These are phyloP conservation scores for Dasypus novemcinctus DNA, from an alignment of 2,113 vertebrate genomes.

Conservation along the genomic window DNA sequence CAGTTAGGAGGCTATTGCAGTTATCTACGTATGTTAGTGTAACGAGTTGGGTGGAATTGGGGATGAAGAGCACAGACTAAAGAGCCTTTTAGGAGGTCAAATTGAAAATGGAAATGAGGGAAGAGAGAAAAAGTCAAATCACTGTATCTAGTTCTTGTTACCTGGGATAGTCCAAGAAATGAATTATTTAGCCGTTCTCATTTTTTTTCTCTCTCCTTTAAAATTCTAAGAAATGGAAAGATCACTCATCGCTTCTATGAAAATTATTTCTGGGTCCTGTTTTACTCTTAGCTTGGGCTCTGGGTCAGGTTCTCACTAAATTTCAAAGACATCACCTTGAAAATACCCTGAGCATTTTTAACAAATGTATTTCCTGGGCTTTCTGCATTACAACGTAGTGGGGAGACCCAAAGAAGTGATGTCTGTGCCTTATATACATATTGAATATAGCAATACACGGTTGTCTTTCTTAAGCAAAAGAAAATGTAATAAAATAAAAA, in stretches of 20 bases:
- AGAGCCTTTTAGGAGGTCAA: neutral
- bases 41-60: neutral
- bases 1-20: neutral
- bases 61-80: neutral
- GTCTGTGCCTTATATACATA: fast-evolving
- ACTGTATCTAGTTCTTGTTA: neutral
- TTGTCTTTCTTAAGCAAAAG: neutral
- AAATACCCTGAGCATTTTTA: neutral
- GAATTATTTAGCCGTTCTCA: neutral
- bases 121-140: neutral
- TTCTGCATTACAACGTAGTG: neutral
- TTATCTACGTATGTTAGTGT: neutral
- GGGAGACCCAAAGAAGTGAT: fast-evolving
- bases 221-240: neutral
- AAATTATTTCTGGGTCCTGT: neutral
- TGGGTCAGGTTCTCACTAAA: neutral
- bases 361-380: neutral
- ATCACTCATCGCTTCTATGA: neutral
- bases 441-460: fast-evolving
- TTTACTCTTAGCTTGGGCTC: neutral
- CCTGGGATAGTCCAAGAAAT: neutral
- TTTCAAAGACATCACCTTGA: neutral
- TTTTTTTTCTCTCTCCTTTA: neutral
- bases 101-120: neutral
- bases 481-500: neutral